These are phyloP conservation scores for Danionella cerebrum DNA, from an alignment of 2,113 vertebrate species.

Conservation along the genomic window DNA sequence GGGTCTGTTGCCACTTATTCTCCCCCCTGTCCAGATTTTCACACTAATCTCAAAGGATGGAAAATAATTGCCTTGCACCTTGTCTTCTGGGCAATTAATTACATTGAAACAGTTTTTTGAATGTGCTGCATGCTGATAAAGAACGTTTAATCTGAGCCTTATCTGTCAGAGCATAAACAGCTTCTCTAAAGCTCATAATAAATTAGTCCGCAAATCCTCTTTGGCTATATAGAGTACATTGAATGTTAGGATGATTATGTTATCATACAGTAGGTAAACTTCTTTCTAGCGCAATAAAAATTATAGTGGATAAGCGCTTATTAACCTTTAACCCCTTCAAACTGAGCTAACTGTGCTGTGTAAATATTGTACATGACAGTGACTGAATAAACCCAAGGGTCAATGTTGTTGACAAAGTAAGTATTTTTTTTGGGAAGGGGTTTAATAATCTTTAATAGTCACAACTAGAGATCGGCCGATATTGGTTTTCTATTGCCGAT, in stretches of 20 bases:
- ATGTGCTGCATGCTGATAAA: constrained; percentile 31
- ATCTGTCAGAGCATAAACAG: constrained; percentile 44
- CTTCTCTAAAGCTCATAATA: constrained; percentile 34
- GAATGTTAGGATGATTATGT: neutral
- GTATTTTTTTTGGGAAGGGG: too few species aligned
- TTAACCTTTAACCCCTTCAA: constrained; percentile 15
- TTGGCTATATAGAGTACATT: neutral
- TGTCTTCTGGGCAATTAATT: constrained; percentile 22
- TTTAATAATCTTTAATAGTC: too few species aligned
- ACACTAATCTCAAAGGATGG: neutral
- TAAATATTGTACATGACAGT: neutral
- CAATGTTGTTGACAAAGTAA: too few species aligned
- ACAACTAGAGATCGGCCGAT: too few species aligned
- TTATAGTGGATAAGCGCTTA: neutral
- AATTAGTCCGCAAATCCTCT: constrained; percentile 37
- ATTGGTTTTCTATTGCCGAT: too few species aligned
- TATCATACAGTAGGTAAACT: constrained; percentile 20
- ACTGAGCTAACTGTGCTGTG: neutral
- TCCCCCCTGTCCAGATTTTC: neutral
- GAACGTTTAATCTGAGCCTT: constrained; percentile 40
- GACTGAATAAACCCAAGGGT: neutral
- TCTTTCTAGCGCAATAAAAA: neutral
- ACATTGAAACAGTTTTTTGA: constrained; percentile 21
- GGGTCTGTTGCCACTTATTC: neutral
- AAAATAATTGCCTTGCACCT: constrained; percentile 11